phyloP scores from a whole-genome alignment of 2,888 invertebrate species.

The Deilephila porcellus region DNA sequence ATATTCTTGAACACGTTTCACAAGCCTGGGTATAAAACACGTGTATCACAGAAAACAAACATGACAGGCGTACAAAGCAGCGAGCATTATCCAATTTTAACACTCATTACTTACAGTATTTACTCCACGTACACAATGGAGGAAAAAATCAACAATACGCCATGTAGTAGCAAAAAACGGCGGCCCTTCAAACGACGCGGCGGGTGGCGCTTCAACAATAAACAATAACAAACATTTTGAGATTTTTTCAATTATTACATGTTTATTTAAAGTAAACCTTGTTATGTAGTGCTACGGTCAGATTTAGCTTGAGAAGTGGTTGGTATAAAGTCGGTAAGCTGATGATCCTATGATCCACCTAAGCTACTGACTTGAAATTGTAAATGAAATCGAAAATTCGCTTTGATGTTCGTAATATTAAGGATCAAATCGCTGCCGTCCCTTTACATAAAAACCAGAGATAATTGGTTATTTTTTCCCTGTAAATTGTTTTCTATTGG shows the following conservation, averaged over 20 bases:
- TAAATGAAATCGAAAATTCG: conserved; percentile 20
- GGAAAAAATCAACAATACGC: conserved; percentile 47
- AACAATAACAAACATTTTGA: conserved; percentile 30
- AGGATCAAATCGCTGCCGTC: not conserved
- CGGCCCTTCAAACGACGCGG: conserved; percentile 60
- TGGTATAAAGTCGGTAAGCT: conserved; percentile 12
- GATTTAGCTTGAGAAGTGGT: not conserved
- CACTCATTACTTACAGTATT: conserved; percentile 66
- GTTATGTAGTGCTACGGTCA: not conserved
- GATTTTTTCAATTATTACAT: conserved; percentile 3
- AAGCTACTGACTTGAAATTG: conserved; percentile 34
- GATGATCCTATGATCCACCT: conserved; percentile 34
- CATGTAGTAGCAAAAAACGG: conserved; percentile 45
- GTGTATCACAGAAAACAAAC: conserved; percentile 22
- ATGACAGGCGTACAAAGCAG: conserved; percentile 21
- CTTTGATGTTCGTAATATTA: not conserved
- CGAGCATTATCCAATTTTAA: conserved; percentile 61
- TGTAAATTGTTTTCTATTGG: too few relatives aligned
- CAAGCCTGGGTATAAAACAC: not conserved
- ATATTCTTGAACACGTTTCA: not conserved
- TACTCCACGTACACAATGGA: conserved; percentile 55
- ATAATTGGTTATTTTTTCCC: not conserved
- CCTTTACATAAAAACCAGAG: too few relatives aligned
- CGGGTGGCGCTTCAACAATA: conserved; percentile 55
- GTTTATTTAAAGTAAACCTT: conserved; percentile 1